A percentile compares a stretch with the other conserved stretches of the same genome.
These are phyloP conservation scores for Amphipoea lucens DNA, from an alignment of 2,888 invertebrate genomes.

Conservation along the genomic window DNA sequence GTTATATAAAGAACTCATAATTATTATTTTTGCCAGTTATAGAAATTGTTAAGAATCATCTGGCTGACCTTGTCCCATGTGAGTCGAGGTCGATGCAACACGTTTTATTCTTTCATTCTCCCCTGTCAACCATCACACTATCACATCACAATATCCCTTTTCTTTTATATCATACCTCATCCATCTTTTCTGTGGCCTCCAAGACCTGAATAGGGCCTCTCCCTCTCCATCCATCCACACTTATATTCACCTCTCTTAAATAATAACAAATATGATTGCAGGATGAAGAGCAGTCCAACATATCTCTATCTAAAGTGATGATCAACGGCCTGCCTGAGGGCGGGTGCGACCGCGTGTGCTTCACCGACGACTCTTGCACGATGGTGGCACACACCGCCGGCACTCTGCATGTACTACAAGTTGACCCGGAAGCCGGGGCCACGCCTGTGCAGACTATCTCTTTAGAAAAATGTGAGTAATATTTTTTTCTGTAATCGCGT, in stretches of 20 bases:
- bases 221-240: background rate
- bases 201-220: background rate
- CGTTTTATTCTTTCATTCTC: background rate
- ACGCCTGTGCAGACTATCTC: slow-evolving; percentile 78
- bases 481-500: background rate
- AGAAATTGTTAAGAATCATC: background rate
- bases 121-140: background rate
- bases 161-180: background rate
- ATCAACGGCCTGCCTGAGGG: slow-evolving; percentile 75
- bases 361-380: slow-evolving; percentile 78
- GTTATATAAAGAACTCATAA: too few species aligned
- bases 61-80: background rate
- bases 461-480: slow-evolving; percentile 78
- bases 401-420: slow-evolving; percentile 77
- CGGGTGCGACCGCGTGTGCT: slow-evolving; percentile 78
- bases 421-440: slow-evolving; percentile 83
- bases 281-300: slow-evolving; percentile 82
- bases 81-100: background rate
- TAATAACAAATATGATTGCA: slow-evolving; percentile 53
- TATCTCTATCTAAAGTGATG: slow-evolving; percentile 80
- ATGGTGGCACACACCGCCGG: slow-evolving; percentile 75
- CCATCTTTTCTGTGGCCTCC: background rate
- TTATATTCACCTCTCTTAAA: background rate
- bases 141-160: too few species aligned
- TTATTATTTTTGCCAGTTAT: background rate